A percentile compares a stretch with the other conserved stretches of the same genome.
phyloP scores from a whole-genome alignment of 2,113 vertebrate genomes.

The Cariama cristata region DNA sequence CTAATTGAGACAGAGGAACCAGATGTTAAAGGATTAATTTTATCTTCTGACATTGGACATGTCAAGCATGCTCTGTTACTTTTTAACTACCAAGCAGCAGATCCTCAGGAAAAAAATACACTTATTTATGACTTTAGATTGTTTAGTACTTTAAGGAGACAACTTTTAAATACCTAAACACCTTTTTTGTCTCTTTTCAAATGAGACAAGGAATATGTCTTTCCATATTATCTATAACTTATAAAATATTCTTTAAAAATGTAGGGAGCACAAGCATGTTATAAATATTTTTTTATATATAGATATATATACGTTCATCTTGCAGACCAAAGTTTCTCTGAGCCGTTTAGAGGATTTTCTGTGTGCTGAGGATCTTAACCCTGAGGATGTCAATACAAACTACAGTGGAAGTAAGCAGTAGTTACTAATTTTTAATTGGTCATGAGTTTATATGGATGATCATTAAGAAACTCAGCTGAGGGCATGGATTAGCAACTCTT shows the following conservation, averaged over 20 bases:
- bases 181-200: not conserved
- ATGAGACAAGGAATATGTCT: not conserved
- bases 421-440: not conserved
- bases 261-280: not conserved
- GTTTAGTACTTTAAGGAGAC: not conserved
- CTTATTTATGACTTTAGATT: not conserved
- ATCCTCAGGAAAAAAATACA: not conserved
- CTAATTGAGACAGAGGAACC: not conserved
- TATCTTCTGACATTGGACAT: not conserved
- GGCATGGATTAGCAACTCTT: not conserved
- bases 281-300: not conserved
- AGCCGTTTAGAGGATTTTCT: constrained; percentile 59
- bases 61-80: not conserved
- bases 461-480: not conserved
- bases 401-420: constrained; percentile 52
- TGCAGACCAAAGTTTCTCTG: constrained; percentile 63
- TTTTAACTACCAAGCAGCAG: not conserved
- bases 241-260: not conserved
- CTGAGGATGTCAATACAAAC: constrained; percentile 41
- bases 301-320: not conserved
- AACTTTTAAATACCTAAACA: not conserved
- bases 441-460: not conserved
- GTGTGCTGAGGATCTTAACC: constrained; percentile 50
- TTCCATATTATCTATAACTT: not conserved
- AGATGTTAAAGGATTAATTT: not conserved